Evolutionary conservation across 2,113 vertebrate genomes (phyloP).

Genomic region (Vicugna pacos): DNA sequence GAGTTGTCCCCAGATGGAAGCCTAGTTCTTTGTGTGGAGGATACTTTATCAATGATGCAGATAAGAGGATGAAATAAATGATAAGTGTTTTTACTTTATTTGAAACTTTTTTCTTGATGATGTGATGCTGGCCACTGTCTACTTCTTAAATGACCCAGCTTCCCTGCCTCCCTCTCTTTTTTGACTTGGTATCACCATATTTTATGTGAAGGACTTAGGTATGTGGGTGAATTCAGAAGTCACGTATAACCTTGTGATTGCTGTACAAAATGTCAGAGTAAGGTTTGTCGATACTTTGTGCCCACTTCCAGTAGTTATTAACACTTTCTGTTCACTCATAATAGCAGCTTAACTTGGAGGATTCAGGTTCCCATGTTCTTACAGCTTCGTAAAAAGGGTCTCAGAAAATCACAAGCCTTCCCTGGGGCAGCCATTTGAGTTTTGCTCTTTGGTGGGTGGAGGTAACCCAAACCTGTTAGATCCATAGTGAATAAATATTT

Average conservation of each 20-base stretch:
- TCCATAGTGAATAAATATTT: neutral
- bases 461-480: neutral
- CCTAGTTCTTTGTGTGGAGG: neutral
- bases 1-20: slow-evolving; percentile 9
- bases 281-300: neutral
- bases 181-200: neutral
- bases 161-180: neutral
- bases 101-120: neutral
- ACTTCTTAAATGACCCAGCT: neutral
- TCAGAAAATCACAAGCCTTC: neutral
- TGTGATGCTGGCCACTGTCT: neutral
- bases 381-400: neutral
- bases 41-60: neutral
- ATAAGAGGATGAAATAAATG: neutral
- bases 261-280: neutral
- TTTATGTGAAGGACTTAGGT: neutral
- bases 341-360: neutral
- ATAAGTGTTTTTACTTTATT: slow-evolving; percentile 22
- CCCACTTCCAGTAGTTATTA: neutral
- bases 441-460: neutral
- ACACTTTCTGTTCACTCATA: neutral
- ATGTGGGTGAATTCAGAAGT: neutral
- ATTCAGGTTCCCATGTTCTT: neutral
- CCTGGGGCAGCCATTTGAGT: neutral
- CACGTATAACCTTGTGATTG: neutral